Percentiles rank a stretch among this genome's conserved stretches.
Evolutionary conservation across 2,113 vertebrate genomes (phyloP).

Genomic region (Notarius lentiginosus): DNA sequence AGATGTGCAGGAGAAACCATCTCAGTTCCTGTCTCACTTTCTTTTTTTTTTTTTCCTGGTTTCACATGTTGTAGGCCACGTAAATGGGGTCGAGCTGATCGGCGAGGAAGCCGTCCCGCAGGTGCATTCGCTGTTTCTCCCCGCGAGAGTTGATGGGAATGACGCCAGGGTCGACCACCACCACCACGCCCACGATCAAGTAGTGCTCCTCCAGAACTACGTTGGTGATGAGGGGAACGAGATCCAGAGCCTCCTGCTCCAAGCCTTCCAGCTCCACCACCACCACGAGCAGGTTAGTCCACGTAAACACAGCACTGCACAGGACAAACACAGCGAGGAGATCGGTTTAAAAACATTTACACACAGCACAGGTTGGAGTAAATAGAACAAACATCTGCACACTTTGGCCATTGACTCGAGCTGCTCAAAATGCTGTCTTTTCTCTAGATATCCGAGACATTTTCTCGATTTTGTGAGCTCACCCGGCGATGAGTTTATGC

Average conservation of each 20-base stretch:
- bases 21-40: conserved; percentile 3
- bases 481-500: too few relatives aligned
- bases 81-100: conserved; percentile 98
- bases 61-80: conserved; percentile 95
- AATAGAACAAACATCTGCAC: neutral
- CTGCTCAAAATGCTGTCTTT: neutral
- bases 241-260: conserved; percentile 90
- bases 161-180: conserved; percentile 91
- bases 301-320: conserved; percentile 93
- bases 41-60: neutral
- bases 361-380: neutral
- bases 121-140: conserved; percentile 96
- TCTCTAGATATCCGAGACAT: neutral
- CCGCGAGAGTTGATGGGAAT: conserved; percentile 80
- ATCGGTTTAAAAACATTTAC: neutral
- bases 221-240: conserved; percentile 90
- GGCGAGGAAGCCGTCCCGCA: conserved; percentile 92
- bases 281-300: conserved; percentile 96
- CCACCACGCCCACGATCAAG: conserved; percentile 66
- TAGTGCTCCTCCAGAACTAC: conserved; percentile 94
- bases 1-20: conserved; percentile 9
- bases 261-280: conserved; percentile 94
- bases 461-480: neutral
- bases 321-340: neutral
- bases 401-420: neutral